Evolutionary conservation across 1,140 invertebrate genomes (phyloP).

Genomic region (Lordiphosa clarofinis): DNA sequence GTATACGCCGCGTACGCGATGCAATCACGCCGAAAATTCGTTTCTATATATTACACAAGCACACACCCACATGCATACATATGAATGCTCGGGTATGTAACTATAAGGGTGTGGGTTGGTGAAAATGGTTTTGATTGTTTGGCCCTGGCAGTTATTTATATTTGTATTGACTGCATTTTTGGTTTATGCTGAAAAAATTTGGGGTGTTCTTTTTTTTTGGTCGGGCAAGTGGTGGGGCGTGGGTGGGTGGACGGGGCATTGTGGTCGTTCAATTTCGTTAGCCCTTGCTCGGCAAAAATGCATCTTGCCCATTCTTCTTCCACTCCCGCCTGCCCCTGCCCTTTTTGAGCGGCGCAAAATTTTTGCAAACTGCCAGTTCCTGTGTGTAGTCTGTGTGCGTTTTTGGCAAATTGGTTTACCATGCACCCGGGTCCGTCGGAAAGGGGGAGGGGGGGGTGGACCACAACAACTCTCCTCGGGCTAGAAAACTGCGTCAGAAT

Average conservation of each 20-base stretch:
- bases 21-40: slow-evolving; percentile 56
- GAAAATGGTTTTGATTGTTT: slow-evolving; percentile 56
- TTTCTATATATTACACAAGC: slow-evolving; percentile 39
- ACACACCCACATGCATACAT: not conserved
- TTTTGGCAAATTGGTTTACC: slow-evolving; percentile 53
- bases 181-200: slow-evolving; percentile 33
- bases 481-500: slow-evolving; percentile 31
- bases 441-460: too few relatives aligned
- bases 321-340: not conserved
- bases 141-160: slow-evolving; percentile 46
- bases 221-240: too few relatives aligned
- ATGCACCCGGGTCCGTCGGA: not conserved
- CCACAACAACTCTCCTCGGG: slow-evolving; percentile 10
- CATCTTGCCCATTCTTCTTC: not conserved
- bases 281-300: slow-evolving; percentile 5
- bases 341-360: slow-evolving; percentile 9
- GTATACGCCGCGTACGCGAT: slow-evolving; percentile 50
- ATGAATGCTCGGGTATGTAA: not conserved
- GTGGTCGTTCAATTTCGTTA: slow-evolving; percentile 35
- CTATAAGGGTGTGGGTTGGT: not conserved
- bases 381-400: slow-evolving; percentile 30
- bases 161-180: slow-evolving; percentile 53
- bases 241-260: slow-evolving; percentile 5
- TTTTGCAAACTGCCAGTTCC: slow-evolving; percentile 37
- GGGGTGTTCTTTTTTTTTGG: not conserved